Evolutionary conservation across 1,140 invertebrate genomes (phyloP), one percentile per base, ranked within the genome.

Genomic region (Halictus rubicundus): DNA sequence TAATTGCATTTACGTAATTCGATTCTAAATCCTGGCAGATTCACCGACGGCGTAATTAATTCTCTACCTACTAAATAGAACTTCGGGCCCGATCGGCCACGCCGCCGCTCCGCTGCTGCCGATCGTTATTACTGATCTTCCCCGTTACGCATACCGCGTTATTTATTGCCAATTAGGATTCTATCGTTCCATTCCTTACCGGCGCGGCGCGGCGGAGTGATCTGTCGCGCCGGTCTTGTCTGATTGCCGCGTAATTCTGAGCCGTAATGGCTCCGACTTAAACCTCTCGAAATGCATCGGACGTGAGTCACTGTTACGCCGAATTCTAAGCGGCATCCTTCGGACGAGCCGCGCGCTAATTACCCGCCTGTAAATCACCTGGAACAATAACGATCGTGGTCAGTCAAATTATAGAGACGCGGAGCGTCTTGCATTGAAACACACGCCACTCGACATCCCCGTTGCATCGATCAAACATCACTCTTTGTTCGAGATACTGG

Each of bases 121-220:
- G 73, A 85, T 85, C 83, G 68, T 60, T 66, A 84, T 84, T 84
- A 76, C 82, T 57, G 68, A 84, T 84, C 78, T 72, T 52, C 32
- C 8, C 49, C 66, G 70, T 85, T 83, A 85, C 68, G 82, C 83
- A 85, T 74, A 70, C 63, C 71, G 54, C 60, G 61, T 84, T 85
- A 85, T 84, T 85, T 85, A 85, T 85, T 84, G 83, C 77, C 83
- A 85, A 85, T 85, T 85, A 80, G 77, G 68, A 78, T 78, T 71
- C 76, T 64, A 72, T 71, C 76, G 69, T 78, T 71, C 76, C 59
- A 25, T 42, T 78, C 68, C 76, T 65, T 78, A 63, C 23, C 37
- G 21, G 4, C 32, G 21, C n/a, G 46, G 37, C 54, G 68, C 37
- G 21, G 4, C 32, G 14, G 27, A 60, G 49, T 65, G 68, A 72